phyloP scores from a whole-genome alignment of 2,113 vertebrate species.

The Mormyrus iriodes region DNA sequence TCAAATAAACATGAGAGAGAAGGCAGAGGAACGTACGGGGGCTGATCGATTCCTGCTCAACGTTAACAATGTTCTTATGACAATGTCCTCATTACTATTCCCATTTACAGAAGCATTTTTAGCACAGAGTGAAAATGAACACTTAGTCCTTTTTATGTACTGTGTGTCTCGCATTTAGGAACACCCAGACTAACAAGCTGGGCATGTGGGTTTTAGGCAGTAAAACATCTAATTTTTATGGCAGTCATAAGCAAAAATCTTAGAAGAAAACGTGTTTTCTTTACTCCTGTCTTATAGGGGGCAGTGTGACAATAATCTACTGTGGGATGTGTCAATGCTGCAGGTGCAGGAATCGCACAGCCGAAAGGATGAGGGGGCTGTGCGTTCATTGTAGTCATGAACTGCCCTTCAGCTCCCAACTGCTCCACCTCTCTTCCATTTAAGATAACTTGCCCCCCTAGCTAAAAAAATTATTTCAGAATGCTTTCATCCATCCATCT shows the following conservation, averaged over 20 bases:
- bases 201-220: neutral
- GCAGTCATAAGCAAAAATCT: neutral
- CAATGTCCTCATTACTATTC: neutral
- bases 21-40: neutral
- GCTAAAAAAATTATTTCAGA: neutral
- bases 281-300: neutral
- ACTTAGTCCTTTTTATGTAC: neutral
- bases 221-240: neutral
- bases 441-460: neutral
- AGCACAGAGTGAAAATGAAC: neutral
- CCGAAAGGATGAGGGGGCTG: neutral
- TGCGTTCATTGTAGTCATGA: neutral
- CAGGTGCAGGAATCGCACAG: neutral
- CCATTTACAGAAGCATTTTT: neutral
- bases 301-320: neutral
- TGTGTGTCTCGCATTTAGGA: neutral
- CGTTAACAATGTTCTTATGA: neutral
- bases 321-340: neutral
- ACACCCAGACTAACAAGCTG: neutral
- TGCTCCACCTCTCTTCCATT: neutral
- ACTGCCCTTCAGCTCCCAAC: neutral
- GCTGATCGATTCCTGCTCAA: neutral
- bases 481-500: neutral
- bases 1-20: neutral
- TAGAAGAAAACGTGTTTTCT: neutral